Base-by-base conservation (phyloP, 2,797 vertebrate species). In the Oreonectes daqikongensis region DNA sequence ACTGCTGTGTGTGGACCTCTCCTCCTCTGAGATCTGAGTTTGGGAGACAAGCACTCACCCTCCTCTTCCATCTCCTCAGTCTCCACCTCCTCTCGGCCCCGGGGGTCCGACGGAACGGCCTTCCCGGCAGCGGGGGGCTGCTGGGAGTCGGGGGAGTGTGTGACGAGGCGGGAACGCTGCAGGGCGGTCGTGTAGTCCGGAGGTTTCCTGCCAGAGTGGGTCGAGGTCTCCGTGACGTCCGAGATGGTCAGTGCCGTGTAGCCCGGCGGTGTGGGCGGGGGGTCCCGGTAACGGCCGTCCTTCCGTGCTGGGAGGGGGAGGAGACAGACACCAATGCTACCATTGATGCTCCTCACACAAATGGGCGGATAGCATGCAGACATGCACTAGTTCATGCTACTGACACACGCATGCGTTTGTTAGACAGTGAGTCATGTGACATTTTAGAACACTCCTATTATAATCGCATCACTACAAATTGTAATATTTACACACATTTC, bases 161-260 rank as follows among this genome's bases (percentile, higher is more conserved):
- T 95, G 82, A 99, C 93, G 93, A 99, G 97, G 69, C 97, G 93
- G 0, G 98, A 99, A 70, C 97, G 93, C 92, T 99, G 98, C 81
- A 99, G 93, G 17, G 98, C 97, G 50, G 97, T 92, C 46, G 95
- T 98, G 92, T 99, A 99, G 90, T 99, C 98, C 0, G 97, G 98
- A 1, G 98, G 98, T 75, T 95, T 96, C 84, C 97, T 92, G 80
- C 94, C 91, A 0, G 94, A 87, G 83, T 95, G 94, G 38, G 86
- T 78, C 79, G 92, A 92, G 20, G 92, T 93, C 71, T 99, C 97
- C 0, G 93, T 88, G 40, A 97, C 95, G 86, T 99, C 96, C 0
- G 96, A 90, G 86, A 98, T 95, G 82, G 95, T 95, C 86, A 99
- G 95, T 69, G 96, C 98, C 0, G 97, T 93, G 85, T 99, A 99